Evolutionary conservation across 1,140 invertebrate genomes (phyloP).

Genomic region (Arctopsyche grandis): DNA sequence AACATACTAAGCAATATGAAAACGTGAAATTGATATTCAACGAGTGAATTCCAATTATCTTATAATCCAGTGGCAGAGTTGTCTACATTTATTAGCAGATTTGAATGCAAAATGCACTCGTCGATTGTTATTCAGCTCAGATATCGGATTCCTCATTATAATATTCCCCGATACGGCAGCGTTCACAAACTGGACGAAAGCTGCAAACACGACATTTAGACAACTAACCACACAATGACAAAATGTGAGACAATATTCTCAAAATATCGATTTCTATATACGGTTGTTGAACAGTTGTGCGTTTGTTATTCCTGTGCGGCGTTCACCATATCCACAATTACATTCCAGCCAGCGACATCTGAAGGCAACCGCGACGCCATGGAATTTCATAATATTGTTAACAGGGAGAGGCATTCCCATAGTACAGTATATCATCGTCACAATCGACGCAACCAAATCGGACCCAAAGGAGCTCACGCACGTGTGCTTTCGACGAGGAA

Average conservation of each 20-base stretch:
- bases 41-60: conserved; percentile 39
- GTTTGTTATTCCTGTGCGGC: background rate
- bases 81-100: conserved; percentile 47
- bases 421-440: conserved; percentile 34
- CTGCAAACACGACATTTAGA: background rate
- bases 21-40: conserved; percentile 44
- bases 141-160: conserved; percentile 46
- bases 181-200: background rate
- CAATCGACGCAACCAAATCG: background rate
- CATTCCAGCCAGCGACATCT: conserved; percentile 43
- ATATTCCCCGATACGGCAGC: conserved; percentile 8
- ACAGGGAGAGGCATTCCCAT: conserved; percentile 10
- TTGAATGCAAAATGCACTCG: conserved; percentile 46
- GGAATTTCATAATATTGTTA: conserved; percentile 52
- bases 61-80: conserved; percentile 29
- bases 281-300: background rate
- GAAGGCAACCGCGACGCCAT: conserved; percentile 30
- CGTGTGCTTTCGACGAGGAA: background rate
- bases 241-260: too few relatives aligned
- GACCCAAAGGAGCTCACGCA: background rate
- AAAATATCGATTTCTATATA: background rate
- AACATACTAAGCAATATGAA: background rate
- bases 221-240: too few relatives aligned
- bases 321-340: conserved; percentile 35
- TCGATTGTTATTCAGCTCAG: conserved; percentile 47